phyloP scores from a whole-genome alignment of 1,140 invertebrate species.

The Cylas formicarius region DNA sequence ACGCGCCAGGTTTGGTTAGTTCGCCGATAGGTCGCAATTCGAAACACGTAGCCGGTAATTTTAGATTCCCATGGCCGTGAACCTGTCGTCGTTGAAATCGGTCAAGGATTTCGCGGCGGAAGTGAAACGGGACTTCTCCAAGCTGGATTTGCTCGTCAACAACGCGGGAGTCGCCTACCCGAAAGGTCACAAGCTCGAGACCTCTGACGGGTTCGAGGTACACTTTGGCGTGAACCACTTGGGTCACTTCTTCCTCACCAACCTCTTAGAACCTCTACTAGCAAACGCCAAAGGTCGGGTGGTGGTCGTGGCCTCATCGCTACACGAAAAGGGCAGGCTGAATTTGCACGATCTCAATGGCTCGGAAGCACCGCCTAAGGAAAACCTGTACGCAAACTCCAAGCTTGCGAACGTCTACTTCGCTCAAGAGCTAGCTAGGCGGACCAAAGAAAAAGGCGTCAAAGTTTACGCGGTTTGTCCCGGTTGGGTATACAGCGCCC shows the following conservation, averaged over 20 bases:
- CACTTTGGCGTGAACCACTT: conserved; percentile 76
- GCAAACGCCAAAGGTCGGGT: conserved; percentile 45
- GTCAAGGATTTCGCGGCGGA: conserved; percentile 60
- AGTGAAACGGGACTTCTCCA: conserved; percentile 52
- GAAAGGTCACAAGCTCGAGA: conserved; percentile 46
- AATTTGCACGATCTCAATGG: conserved; percentile 67
- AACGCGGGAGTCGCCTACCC: conserved; percentile 65
- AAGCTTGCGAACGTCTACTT: conserved; percentile 74
- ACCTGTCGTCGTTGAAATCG: conserved; percentile 63
- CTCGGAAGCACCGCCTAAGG: conserved; percentile 42
- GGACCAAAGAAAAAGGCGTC: conserved; percentile 44
- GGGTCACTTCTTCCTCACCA: conserved; percentile 79
- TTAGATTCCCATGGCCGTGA: conserved; percentile 63
- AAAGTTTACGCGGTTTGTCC: conserved; percentile 73
- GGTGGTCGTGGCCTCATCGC: conserved; percentile 47
- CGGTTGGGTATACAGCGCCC: conserved; percentile 74
- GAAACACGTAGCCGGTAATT: too few relatives aligned
- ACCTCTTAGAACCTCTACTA: conserved; percentile 63
- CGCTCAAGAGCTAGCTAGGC: conserved; percentile 53
- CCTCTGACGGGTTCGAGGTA: conserved; percentile 76
- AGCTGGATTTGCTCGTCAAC: conserved; percentile 68
- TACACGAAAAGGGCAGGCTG: conserved; percentile 54
- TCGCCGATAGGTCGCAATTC: too few relatives aligned
- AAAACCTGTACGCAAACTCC: conserved; percentile 67
- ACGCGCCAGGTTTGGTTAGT: conserved; percentile 4